Evolutionary conservation across 2,888 invertebrate genomes (phyloP).

Genomic region (Drosophila multiciliata): DNA sequence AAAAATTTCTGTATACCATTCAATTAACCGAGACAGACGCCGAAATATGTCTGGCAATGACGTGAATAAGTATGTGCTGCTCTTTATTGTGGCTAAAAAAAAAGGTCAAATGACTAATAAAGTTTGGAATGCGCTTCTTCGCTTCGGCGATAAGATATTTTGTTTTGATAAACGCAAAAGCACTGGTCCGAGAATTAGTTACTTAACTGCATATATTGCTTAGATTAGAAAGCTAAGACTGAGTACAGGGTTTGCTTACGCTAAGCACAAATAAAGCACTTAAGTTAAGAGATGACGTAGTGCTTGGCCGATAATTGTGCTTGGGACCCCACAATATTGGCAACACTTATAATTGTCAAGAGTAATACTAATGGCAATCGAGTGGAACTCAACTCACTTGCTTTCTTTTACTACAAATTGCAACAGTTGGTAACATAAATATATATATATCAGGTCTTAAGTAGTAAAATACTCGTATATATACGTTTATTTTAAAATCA

Average conservation of each 20-base stretch:
- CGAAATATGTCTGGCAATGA: conserved; percentile 39
- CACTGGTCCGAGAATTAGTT: conserved; percentile 12
- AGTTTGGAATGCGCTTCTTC: conserved; percentile 42
- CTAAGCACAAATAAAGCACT: conserved; percentile 21
- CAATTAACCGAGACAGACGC: conserved; percentile 37
- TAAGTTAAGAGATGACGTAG: conserved; percentile 48
- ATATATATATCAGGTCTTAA: background rate
- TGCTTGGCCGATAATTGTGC: background rate
- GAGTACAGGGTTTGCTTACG: background rate
- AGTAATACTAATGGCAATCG: background rate
- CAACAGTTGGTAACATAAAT: background rate
- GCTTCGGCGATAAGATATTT: conserved; percentile 32
- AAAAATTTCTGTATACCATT: conserved; percentile 21
- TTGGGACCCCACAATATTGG: conserved; percentile 4
- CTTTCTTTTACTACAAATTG: background rate
- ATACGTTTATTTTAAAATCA: background rate
- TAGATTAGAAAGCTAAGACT: conserved; percentile 37
- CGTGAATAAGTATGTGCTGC: conserved; percentile 38
- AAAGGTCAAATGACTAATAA: conserved; percentile 47
- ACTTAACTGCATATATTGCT: conserved; percentile 32
- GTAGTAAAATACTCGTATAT: background rate
- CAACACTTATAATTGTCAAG: background rate
- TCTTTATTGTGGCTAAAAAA: conserved; percentile 16
- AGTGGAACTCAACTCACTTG: background rate
- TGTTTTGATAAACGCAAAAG: conserved; percentile 38